Base-by-base conservation (phyloP, 2,113 vertebrate species). In the Paralichthys olivaceus region DNA sequence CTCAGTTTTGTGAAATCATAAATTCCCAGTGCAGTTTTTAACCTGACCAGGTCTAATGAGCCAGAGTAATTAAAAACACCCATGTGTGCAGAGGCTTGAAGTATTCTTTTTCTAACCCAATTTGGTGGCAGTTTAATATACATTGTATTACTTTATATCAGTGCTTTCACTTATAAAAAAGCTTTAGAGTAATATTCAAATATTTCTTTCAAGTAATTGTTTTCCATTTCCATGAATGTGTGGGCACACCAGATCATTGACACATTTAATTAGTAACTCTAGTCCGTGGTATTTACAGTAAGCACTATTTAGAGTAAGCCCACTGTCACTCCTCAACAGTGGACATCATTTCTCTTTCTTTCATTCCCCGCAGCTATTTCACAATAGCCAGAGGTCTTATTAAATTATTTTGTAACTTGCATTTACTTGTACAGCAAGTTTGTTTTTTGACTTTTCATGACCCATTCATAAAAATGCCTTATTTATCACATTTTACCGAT, bases 371-470 rank as follows among this genome's bases (percentile, higher is more conserved):
- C 11, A 57, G 70, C 70, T 29, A 37, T 71, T 68, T 53, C 67
- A 75, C 69, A 69, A 72, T 58, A 69, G 69, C 79, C 51, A 70
- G 47, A 72, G 65, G 79, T 73, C 65, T 25, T 73, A 43, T 49
- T 74, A 79, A 71, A 87, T 82, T 61, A 73, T 25, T 40, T 58
- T 32, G 26, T 49, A 59, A 55, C 61, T 7, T 0, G 25, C 20
- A 58, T 72, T 66, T 49, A 75, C 72, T 51, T 68, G 60, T 22
- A 64, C 6, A 53, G 58, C 47, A 74, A 59, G 8, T 79, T 63
- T 58, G 62, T 58, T 68, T 75, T 2, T 57, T 55, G 74, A 51
- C 75, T 80, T 28, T 26, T 69, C 28, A 7, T n/a, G 45, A 15
- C 32, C 66, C 49, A 28, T 28, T 60, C 32, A 68, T 26, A 72